These are phyloP conservation scores for Hylaeus volcanicus DNA, from an alignment of 1,140 invertebrate species.

Conservation along the genomic window DNA sequence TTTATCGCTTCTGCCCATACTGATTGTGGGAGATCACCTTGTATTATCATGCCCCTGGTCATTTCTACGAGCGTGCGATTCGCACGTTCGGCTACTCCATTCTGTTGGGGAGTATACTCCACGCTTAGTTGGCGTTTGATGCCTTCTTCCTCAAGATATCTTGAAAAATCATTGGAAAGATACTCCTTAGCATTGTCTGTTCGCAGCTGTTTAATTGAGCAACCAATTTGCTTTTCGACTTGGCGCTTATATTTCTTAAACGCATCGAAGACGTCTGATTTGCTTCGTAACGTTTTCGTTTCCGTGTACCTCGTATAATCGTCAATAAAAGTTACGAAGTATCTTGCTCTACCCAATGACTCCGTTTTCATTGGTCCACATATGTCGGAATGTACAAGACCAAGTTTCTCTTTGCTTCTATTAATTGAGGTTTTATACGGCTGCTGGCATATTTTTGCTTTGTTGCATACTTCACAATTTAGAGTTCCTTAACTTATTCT, in stretches of 20 bases:
- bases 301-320: no score
- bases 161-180: not conserved
- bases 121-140: constrained; percentile 24
- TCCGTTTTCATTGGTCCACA: not conserved
- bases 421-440: not conserved
- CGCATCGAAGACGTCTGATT: no score
- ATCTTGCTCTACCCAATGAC: no score
- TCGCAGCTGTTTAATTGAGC: no score
- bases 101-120: constrained; percentile 72
- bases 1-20: constrained; percentile 32
- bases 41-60: constrained; percentile 15
- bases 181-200: not conserved
- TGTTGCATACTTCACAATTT: not conserved
- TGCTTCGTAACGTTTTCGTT: no score
- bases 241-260: no score
- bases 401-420: not conserved
- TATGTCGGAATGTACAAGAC: constrained; percentile 16
- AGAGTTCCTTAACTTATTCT: not conserved
- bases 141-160: constrained; percentile 6
- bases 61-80: constrained; percentile 68
- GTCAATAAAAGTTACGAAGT: no score
- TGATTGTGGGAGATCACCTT: not conserved
- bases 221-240: no score
- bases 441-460: not conserved
- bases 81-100: constrained; percentile 73